Evolutionary conservation across 2,113 vertebrate genomes (phyloP), one percentile per base, ranked within the genome.

Genomic region (Elanus axillaris): DNA sequence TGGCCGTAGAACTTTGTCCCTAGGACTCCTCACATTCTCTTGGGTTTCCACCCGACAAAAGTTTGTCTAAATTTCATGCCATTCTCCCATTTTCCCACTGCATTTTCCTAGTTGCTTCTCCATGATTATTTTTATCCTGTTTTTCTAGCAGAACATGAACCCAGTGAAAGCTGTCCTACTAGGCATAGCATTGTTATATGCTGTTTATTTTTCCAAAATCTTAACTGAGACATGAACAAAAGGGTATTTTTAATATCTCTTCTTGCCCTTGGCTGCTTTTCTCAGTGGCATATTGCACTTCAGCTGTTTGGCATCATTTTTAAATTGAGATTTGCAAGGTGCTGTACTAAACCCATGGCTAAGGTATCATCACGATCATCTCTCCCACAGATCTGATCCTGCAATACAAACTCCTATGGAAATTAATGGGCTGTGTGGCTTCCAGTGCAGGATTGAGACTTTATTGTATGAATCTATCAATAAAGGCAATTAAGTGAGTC

Each of bases 401-500:
- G 42, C 52, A 92, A 18, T 84, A 77, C 55, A 67, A 74, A 78
- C 52, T 79, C 45, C 63, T 75, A 12, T 76, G 88, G 82, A 88
- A 96, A 86, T 90, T 58, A 88, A 94, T 93, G 82, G 55, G 32
- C 63, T 95, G 63, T 71, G 90, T 59, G 59, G 58, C 63, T 90
- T 88, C 43, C 55, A 43, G 75, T 34, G 32, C 63, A 77, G 75
- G 88, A 96, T 66, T 92, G 90, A 93, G 90, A 80, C 76, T 82
- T 92, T 58, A 62, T 26, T 77, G 67, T 75, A 85, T 31, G 36
- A 93, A 92, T 76, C 8, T 52, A 64, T 96, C 90, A 82, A 93
- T 95, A 73, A 58, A 93, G 38, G 71, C 88, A 92, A 96, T 93
- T 92, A 73, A 83, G 55, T 45, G 78, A 91, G 77, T 92, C 81